phyloP scores from a whole-genome alignment of 2,797 vertebrate species.

The Columba guinea region DNA sequence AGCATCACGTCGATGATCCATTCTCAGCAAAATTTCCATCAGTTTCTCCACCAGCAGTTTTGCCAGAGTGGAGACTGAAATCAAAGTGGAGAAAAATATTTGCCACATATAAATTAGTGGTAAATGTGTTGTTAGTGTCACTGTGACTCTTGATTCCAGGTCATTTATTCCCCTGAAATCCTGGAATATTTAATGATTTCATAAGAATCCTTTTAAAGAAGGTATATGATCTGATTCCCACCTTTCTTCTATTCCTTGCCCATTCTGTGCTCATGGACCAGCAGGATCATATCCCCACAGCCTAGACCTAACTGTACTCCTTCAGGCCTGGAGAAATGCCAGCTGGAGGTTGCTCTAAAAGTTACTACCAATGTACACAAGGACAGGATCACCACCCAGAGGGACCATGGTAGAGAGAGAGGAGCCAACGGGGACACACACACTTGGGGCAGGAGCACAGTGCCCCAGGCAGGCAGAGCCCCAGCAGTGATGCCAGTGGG shows the following conservation, averaged over 20 bases:
- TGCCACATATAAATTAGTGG: not conserved
- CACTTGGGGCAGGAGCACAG: fast-evolving
- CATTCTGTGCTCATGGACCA: not conserved
- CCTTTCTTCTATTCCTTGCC: not conserved
- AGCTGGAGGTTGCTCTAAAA: not conserved
- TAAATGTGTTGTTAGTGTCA: not conserved
- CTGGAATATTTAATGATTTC: not conserved
- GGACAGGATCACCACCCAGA: not conserved
- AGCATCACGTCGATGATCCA: not conserved
- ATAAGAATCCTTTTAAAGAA: not conserved
- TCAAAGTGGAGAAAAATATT: not conserved
- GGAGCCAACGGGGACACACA: fast-evolving
- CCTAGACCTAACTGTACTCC: not conserved
- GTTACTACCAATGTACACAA: not conserved
- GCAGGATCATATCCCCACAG: fast-evolving
- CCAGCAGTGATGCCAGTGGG: fast-evolving
- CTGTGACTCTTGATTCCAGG: not conserved
- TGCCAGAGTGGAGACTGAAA: not conserved
- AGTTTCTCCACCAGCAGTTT: not conserved
- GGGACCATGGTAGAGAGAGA: fast-evolving
- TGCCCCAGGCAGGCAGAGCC: fast-evolving
- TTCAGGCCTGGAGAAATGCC: no score
- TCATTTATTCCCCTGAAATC: not conserved
- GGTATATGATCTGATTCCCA: not conserved
- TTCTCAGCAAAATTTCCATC: not conserved